These are phyloP conservation scores for Osmerus eperlanus DNA, from an alignment of 2,113 vertebrate genomes.

Conservation along the genomic window DNA sequence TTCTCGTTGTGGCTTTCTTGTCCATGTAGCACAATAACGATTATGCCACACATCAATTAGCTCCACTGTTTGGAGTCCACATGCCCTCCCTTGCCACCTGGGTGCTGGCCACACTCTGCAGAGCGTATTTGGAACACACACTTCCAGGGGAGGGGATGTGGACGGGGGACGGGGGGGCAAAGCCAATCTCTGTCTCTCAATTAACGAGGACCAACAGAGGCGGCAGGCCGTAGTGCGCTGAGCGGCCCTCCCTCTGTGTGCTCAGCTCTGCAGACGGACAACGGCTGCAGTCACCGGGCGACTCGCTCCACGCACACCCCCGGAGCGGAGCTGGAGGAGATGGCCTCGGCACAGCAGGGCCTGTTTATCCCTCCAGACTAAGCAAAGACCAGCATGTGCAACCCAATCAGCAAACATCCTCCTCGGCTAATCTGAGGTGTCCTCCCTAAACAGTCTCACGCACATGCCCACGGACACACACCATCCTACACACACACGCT, in stretches of 20 bases:
- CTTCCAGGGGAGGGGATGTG: slow-evolving; percentile 54
- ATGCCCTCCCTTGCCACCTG: slow-evolving; percentile 54
- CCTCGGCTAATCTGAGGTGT: slow-evolving; percentile 32
- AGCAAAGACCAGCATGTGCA: slow-evolving; percentile 51
- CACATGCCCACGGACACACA: neutral
- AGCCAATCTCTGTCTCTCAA: slow-evolving; percentile 59
- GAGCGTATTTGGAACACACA: slow-evolving; percentile 61
- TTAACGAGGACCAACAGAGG: slow-evolving; percentile 67
- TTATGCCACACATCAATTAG: slow-evolving; percentile 30
- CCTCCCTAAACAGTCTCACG: slow-evolving; percentile 41
- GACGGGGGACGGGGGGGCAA: slow-evolving; percentile 27
- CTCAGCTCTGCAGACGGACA: slow-evolving; percentile 42
- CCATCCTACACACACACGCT: slow-evolving; percentile 6
- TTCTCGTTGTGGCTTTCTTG: neutral
- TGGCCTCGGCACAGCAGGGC: slow-evolving; percentile 38
- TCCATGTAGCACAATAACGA: neutral
- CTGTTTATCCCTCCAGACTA: slow-evolving; percentile 58
- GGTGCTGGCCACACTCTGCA: slow-evolving; percentile 65
- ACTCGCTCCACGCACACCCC: slow-evolving; percentile 7
- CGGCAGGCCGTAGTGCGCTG: slow-evolving; percentile 47
- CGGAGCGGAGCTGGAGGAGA: slow-evolving; percentile 22
- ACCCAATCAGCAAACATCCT: slow-evolving; percentile 61
- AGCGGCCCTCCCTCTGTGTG: slow-evolving; percentile 27
- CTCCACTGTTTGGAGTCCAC: slow-evolving; percentile 25
- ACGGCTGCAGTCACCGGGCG: slow-evolving; percentile 23